These are phyloP conservation scores for Macaria notata DNA, from an alignment of 2,888 invertebrate species.

Conservation along the genomic window DNA sequence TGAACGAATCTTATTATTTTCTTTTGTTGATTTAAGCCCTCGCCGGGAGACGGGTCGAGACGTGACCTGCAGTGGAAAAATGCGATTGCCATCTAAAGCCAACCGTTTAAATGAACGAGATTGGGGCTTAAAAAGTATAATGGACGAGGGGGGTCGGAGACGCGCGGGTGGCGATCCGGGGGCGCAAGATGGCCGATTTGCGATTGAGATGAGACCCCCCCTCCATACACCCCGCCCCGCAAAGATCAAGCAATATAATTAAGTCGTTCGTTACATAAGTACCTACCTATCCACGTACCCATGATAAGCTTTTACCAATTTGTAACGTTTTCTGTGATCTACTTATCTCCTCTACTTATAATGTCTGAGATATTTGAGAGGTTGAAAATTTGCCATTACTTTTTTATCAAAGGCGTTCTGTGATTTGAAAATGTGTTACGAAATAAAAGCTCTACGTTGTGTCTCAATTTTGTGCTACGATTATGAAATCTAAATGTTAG, in stretches of 20 bases:
- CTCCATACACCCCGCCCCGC: slow-evolving; percentile 41
- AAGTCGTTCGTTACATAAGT: slow-evolving; percentile 63
- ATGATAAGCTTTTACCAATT: slow-evolving; percentile 32
- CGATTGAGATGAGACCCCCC: slow-evolving; percentile 79
- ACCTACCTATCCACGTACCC: slow-evolving; percentile 42
- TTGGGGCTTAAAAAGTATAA: slow-evolving; percentile 89
- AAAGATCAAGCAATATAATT: slow-evolving; percentile 80
- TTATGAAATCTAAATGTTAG: too few species aligned
- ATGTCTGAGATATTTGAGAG: slow-evolving; percentile 4
- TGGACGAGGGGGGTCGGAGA: slow-evolving; percentile 76
- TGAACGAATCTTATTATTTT: slow-evolving; percentile 87
- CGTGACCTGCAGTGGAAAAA: slow-evolving; percentile 87
- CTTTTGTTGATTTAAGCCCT: slow-evolving; percentile 87
- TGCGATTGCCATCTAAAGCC: slow-evolving; percentile 87
- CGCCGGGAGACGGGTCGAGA: slow-evolving; percentile 82
- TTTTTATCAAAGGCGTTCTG: background rate
- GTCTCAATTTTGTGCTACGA: too few species aligned
- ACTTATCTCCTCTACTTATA: slow-evolving; percentile 17
- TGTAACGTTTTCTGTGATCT: slow-evolving; percentile 26
- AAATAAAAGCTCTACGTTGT: background rate
- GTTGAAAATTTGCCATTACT: background rate
- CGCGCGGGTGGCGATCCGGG: slow-evolving; percentile 77
- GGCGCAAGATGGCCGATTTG: slow-evolving; percentile 82
- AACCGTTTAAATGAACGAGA: slow-evolving; percentile 87
- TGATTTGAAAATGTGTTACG: too few species aligned